Base-by-base conservation (phyloP, 2,888 invertebrate genomes). In the Cataglyphis rosenhaueri region DNA sequence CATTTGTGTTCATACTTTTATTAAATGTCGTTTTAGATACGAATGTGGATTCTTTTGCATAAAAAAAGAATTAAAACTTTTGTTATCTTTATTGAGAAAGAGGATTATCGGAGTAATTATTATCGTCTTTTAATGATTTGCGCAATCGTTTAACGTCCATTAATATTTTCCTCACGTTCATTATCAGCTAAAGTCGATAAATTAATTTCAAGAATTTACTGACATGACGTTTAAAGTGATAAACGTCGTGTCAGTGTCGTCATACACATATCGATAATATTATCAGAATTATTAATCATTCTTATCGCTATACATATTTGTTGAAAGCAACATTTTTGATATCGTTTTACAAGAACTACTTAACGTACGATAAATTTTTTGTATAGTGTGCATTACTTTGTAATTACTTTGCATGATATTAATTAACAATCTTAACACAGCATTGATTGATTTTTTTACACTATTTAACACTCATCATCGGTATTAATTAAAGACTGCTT, bases 21-120 rank as follows among this genome's bases (percentile, higher is more conserved):
- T 38, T 62, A n/a, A 62, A 74, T 62, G 6, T 41, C n/a, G 29
- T 41, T 21, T 62, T 74, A 62, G n/a, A 41, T 74, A 4, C 29
- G 15, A 18, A 9, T 32, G 10, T 62, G 4, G 1, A 52, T 44
- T 15, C 21, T 29, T 64, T 38, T 21, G 5, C 21, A 44, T 9
- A 5, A 4, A 73, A 61, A 25, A 29, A 15, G 9, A 61, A 41
- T 41, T 61, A 73, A 59, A 74, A 10, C 3, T 21, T 15, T 48
- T 59, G 2, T 73, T 21, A 48, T 18, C 1, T 12, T 18, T 8
- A 6, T 25, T 48, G 15, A 3, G 2, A 57, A 48, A 12, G 52
- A 35, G 25, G 10, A 8, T 75, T 75, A 52, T 65, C 8, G 6
- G 8, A 18, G 25, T 3, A 52, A 52, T 52, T 25, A 64, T 35